Evolutionary conservation across 2,797 vertebrate species (phyloP), one percentile per base, ranked within the genome.

Genomic region (Nannoperca australis): DNA sequence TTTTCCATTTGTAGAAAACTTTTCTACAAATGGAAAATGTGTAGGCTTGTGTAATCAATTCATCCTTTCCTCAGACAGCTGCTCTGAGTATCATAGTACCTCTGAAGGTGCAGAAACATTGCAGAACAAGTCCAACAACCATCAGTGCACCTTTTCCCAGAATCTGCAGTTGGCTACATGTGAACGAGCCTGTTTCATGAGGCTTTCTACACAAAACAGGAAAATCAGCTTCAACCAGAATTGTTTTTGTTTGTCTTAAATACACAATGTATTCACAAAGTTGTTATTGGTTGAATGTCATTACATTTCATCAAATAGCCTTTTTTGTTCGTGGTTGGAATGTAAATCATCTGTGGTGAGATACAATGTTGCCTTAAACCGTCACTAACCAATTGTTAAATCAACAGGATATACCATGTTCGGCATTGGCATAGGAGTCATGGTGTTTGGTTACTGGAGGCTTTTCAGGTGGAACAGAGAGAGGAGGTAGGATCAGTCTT

Each of bases 401-500:
- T 82, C 64, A 18, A 50, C 90, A 97, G 97, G 97, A 9, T 97
- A 96, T 30, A 95, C 94, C 76, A 93, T 97, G 96, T 97, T 98
- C 1, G 96, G 94, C 0, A 70, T 97, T 13, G 96, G 96, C 40
- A 87, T 97, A 0, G 97, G 96, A 50, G 1, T 94, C 18, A 79
- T 97, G 92, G 0, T 95, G 1, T 95, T 95, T 7, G 97, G 97
- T 1, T 96, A 96, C 79, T 98, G 96, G 95, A 91, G 85, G 66
- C 81, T 98, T 0, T 94, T 95, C 53, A 95, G 60, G 36, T 98
- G 97, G 97, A 98, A 98, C 89, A 93, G 95, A 4, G 96, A 98
- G 73, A 95, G 97, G 84, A 96, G 95, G 97, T 97, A 83, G 66
- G 85, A 30, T n/a, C 0, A 9, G 3, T 56, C 1, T 40, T 32